phyloP scores from a whole-genome alignment of 2,113 vertebrate species.

The Terrapene triunguis region DNA sequence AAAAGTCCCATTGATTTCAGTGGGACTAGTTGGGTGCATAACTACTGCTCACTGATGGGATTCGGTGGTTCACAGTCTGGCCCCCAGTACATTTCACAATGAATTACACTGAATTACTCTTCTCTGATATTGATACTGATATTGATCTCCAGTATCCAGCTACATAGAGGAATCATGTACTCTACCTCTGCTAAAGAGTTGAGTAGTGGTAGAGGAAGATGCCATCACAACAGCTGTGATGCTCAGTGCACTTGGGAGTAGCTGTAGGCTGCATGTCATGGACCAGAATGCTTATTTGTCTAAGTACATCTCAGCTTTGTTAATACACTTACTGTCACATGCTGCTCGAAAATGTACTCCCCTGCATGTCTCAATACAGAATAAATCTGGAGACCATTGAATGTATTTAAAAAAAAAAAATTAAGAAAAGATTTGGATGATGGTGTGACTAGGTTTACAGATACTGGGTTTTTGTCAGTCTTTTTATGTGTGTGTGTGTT shows the following conservation, averaged over 20 bases:
- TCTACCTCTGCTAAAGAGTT: background rate
- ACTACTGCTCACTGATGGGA: background rate
- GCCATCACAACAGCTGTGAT: background rate
- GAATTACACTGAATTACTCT: too few species aligned
- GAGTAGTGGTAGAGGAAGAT: accelerated
- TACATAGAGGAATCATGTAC: too few species aligned
- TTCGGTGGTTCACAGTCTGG: background rate
- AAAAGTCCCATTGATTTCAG: background rate
- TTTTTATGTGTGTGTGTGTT: background rate
- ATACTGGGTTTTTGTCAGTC: accelerated
- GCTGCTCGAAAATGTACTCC: accelerated
- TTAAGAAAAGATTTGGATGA: background rate
- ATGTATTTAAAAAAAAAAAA: background rate
- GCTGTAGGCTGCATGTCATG: background rate
- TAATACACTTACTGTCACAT: accelerated
- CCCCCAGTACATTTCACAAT: background rate
- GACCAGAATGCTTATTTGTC: accelerated
- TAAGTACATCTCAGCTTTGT: accelerated
- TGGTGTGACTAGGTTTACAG: accelerated
- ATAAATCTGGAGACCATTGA: background rate
- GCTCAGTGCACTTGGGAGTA: accelerated
- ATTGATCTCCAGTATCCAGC: too few species aligned
- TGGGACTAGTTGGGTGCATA: background rate
- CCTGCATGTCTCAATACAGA: background rate
- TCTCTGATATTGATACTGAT: too few species aligned